Base-by-base conservation (phyloP, 1,140 invertebrate species). In the Bursaphelenchus mucronatus region DNA sequence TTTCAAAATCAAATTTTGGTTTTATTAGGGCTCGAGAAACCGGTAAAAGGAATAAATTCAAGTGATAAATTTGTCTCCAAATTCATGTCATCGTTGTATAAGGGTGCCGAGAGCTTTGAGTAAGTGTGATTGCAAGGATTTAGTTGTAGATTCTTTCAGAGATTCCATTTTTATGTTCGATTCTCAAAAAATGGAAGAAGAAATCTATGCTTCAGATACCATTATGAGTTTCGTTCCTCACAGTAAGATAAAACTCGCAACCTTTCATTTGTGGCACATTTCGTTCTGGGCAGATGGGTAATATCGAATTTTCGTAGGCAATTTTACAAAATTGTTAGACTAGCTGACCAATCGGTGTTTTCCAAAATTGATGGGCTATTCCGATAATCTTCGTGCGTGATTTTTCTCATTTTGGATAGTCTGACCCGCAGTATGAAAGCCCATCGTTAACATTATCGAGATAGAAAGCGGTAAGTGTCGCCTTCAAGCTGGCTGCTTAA, bases 201-300 rank as follows among this genome's bases (percentile, higher is more conserved):
- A 67, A 11, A 40, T 11, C 43, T 21, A 63, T 10, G 8, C 21
- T 15, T 21, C 66, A 8, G 53, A 69, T 45, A 71, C 68, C 1
- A 71, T 67, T 52, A 43, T 71, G 11, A 71, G 66, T 44, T 67
- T 67, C 56, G 45, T 71, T 11, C 66, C 66, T 15, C 70, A 17
- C 7, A 61, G 66, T 67, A 30, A 61, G 39, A 58, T 62, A 21
- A 58, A n/a, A n/a, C n/a, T n/a, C n/a, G n/a, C n/a, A n/a, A n/a
- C n/a, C n/a, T n/a, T n/a, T n/a, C n/a, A n/a, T n/a, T n/a, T n/a
- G n/a, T n/a, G n/a, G n/a, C n/a, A n/a, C n/a, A n/a, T n/a, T n/a
- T n/a, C n/a, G n/a, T n/a, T n/a, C n/a, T n/a, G n/a, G n/a, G n/a
- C n/a, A n/a, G n/a, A n/a, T n/a, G n/a, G n/a, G n/a, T n/a, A n/a